These are phyloP conservation scores for Puffinus mauretanicus DNA, from an alignment of 2,113 vertebrate species.

Conservation along the genomic window DNA sequence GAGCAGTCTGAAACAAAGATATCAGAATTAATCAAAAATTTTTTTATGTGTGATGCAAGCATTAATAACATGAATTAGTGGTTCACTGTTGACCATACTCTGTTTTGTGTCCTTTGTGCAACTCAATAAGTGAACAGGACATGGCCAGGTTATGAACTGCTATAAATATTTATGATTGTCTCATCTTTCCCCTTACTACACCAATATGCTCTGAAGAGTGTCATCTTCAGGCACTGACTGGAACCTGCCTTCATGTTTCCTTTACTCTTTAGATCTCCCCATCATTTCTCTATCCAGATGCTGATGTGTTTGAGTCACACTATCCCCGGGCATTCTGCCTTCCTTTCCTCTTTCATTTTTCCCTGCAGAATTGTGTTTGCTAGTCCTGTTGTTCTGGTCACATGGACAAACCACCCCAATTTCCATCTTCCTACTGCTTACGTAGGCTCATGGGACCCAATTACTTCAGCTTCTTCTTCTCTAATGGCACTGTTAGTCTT, in stretches of 20 bases:
- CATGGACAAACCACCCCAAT: neutral
- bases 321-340: neutral
- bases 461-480: slow-evolving; percentile 54
- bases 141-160: neutral
- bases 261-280: neutral
- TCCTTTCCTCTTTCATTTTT: slow-evolving; percentile 13
- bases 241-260: neutral
- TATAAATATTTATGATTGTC: neutral
- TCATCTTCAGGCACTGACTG: neutral
- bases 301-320: neutral
- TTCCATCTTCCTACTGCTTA: slow-evolving; percentile 38
- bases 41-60: neutral
- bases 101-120: neutral
- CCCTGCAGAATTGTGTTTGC: neutral
- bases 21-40: neutral
- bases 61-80: neutral
- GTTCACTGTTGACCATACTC: neutral
- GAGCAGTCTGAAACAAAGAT: neutral
- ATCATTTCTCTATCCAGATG: neutral
- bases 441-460: slow-evolving; percentile 44
- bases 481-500: slow-evolving; percentile 43
- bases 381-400: slow-evolving; percentile 4
- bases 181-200: neutral
- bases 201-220: neutral
- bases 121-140: neutral